Evolutionary conservation across 1,140 invertebrate genomes (phyloP).

Genomic region (Dinoponera quadriceps): DNA sequence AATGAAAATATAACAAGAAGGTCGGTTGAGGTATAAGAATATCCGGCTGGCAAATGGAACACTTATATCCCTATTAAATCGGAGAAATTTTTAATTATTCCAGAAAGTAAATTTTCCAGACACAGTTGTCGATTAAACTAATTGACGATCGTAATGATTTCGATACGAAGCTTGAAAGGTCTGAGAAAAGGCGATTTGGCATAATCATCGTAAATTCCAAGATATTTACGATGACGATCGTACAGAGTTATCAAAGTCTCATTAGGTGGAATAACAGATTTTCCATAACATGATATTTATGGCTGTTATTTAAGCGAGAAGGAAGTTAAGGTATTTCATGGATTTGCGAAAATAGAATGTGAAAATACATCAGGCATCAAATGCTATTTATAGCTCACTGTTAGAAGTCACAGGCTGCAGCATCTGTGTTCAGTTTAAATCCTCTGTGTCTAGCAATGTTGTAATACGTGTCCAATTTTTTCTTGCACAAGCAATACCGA

Average conservation of each 20-base stretch:
- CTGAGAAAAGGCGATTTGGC: neutral
- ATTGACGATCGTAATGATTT: constrained; percentile 8
- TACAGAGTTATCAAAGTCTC: neutral
- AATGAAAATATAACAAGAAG: constrained; percentile 36
- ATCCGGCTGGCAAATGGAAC: neutral
- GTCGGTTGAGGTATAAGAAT: neutral
- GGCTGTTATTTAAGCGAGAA: constrained; percentile 69
- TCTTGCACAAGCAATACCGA: constrained; percentile 34
- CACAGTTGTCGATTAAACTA: neutral
- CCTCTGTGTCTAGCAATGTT: constrained; percentile 77
- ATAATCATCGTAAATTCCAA: neutral
- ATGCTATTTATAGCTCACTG: constrained; percentile 83
- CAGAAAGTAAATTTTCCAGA: neutral
- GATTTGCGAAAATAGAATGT: constrained; percentile 81
- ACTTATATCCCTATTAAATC: neutral
- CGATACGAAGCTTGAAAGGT: neutral
- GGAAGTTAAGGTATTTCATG: constrained; percentile 77
- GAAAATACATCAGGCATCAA: constrained; percentile 83
- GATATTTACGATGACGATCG: neutral
- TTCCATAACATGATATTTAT: constrained; percentile 52
- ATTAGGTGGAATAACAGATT: constrained; percentile 32
- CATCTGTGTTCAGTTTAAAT: constrained; percentile 75
- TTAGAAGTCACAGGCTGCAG: constrained; percentile 81
- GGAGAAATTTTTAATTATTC: constrained; percentile 3
- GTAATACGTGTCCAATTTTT: constrained; percentile 76